phyloP scores from a whole-genome alignment of 2,113 vertebrate genomes.

The Pardalotus punctatus region DNA sequence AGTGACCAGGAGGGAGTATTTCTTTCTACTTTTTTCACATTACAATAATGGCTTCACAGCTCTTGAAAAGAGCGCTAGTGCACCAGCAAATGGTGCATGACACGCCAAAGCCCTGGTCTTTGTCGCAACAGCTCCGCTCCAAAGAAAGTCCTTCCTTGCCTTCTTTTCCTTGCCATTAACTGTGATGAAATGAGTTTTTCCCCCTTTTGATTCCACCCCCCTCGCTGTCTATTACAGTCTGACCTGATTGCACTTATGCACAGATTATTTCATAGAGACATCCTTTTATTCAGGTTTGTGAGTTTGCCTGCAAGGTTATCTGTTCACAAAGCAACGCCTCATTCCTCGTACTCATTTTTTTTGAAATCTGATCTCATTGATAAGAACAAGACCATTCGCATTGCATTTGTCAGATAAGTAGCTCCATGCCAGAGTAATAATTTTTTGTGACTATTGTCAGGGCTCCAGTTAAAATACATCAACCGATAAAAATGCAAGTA shows the following conservation, averaged over 20 bases:
- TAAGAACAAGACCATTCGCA: conserved; percentile 68
- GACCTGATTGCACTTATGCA: conserved; percentile 76
- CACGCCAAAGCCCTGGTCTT: conserved; percentile 72
- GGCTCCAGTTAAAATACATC: conserved; percentile 68
- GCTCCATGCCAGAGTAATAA: conserved; percentile 63
- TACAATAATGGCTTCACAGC: conserved; percentile 80
- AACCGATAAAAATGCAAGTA: conserved; percentile 75
- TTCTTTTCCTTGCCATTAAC: conserved; percentile 85
- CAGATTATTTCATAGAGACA: conserved; percentile 76
- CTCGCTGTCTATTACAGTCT: conserved; percentile 71
- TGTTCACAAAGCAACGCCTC: conserved; percentile 67
- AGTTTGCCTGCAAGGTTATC: conserved; percentile 81
- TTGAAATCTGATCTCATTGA: conserved; percentile 76
- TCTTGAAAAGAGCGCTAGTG: conserved; percentile 75
- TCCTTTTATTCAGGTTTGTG: conserved; percentile 74
- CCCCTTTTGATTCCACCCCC: conserved; percentile 75
- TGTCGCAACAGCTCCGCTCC: conserved; percentile 77
- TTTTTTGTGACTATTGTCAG: conserved; percentile 76
- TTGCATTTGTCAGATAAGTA: conserved; percentile 75
- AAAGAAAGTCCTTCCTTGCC: conserved; percentile 81
- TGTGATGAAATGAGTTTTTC: conserved; percentile 82
- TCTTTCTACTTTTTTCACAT: conserved; percentile 79
- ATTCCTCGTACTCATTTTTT: conserved; percentile 58
- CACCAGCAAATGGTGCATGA: conserved; percentile 82
- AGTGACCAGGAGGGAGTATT: conserved; percentile 82